Percentiles rank a stretch among this genome's conserved stretches.
Conservation (phyloP, 2,113 vertebrate genomes). For the Spermophilus dauricus region DNA sequence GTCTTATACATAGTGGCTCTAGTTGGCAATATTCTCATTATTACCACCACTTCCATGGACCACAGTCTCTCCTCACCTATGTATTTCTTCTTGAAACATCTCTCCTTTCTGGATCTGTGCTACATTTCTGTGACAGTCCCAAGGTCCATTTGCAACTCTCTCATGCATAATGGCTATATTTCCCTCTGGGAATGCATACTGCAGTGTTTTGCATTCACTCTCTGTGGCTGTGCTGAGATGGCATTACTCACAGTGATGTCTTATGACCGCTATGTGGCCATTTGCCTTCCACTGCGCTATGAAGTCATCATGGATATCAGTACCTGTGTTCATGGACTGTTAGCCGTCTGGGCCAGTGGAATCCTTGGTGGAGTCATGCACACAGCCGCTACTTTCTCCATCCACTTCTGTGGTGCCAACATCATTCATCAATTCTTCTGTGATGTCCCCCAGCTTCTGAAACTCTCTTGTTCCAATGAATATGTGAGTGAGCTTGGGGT, state of each 20-base stretch:
- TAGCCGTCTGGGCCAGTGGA: background rate
- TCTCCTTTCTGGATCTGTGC: background rate
- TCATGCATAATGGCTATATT: background rate
- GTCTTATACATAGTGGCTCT: background rate
- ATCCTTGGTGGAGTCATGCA: slow-evolving; percentile 1
- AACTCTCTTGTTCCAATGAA: background rate
- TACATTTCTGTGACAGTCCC: slow-evolving; percentile 15
- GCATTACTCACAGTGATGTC: background rate
- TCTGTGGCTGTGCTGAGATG: background rate
- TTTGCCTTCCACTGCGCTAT: background rate
- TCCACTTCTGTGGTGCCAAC: slow-evolving; percentile 22
- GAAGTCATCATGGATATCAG: background rate
- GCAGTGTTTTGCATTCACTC: background rate
- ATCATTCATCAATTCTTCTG: background rate
- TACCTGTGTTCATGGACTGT: background rate
- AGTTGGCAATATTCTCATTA: background rate
- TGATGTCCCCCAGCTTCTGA: background rate
- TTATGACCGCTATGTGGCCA: background rate
- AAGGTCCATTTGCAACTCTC: background rate
- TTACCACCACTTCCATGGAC: background rate
- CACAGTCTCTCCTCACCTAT: background rate
- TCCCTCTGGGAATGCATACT: background rate
- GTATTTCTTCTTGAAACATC: background rate
- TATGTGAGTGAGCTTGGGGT: background rate
- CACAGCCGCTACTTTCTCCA: slow-evolving; percentile 25